Evolutionary conservation across 2,113 vertebrate genomes (phyloP).

Genomic region (Lagopus leucura): DNA sequence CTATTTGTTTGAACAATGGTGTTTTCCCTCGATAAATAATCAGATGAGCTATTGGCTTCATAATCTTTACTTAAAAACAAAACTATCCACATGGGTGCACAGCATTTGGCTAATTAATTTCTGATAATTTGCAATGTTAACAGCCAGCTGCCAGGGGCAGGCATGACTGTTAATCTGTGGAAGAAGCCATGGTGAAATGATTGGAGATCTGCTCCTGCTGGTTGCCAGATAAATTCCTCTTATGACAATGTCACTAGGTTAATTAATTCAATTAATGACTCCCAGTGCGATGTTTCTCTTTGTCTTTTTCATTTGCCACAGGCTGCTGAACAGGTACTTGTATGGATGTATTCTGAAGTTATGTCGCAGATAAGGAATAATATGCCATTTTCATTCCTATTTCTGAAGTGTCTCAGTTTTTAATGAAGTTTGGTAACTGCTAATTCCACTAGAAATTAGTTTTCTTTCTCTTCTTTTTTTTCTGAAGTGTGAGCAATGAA

Average conservation of each 20-base stretch:
- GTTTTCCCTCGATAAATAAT: constrained; percentile 36
- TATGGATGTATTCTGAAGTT: constrained; percentile 1
- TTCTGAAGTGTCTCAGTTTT: neutral
- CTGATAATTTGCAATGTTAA: constrained; percentile 51
- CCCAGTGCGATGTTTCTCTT: constrained; percentile 56
- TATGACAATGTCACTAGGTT: constrained; percentile 70
- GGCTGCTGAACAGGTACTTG: constrained; percentile 62
- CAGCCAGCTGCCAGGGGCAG: constrained; percentile 55
- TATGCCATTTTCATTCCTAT: neutral
- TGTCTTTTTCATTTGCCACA: constrained; percentile 64
- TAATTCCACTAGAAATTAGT: neutral
- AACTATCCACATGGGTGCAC: constrained; percentile 67
- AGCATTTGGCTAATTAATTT: constrained; percentile 69
- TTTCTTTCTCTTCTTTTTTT: neutral
- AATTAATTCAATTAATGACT: constrained; percentile 77
- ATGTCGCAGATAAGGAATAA: constrained; percentile 25
- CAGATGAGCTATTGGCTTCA: constrained; percentile 23
- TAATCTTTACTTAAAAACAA: constrained; percentile 59
- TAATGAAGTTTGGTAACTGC: neutral
- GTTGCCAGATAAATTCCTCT: constrained; percentile 72
- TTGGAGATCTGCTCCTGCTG: constrained; percentile 65
- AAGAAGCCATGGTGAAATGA: constrained; percentile 45
- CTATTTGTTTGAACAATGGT: constrained; percentile 6
- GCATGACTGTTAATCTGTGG: constrained; percentile 46
- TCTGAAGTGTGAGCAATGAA: neutral